Conservation (phyloP, 2,113 vertebrate species). For the Pterophyllum scalare region DNA sequence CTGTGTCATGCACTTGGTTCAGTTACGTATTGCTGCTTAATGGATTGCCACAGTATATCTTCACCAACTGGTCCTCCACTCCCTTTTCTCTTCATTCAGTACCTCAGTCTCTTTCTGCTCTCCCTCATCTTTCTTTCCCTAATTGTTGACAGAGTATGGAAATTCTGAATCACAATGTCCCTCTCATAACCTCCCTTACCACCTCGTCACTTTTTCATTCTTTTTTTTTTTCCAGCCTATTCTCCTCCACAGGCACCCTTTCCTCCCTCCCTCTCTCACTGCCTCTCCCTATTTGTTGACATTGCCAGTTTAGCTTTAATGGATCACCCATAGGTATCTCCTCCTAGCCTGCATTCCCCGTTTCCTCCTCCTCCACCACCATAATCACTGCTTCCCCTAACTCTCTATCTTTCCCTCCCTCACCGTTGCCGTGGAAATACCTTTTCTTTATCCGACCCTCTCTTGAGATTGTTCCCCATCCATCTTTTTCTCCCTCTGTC, state of each 20-base stretch:
- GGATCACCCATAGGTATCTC: constrained; percentile 67
- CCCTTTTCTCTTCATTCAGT: constrained; percentile 34
- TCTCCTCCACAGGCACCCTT: background rate
- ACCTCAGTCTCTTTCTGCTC: constrained; percentile 5
- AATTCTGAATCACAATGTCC: constrained; percentile 32
- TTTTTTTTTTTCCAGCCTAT: constrained; percentile 13
- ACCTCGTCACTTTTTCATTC: constrained; percentile 55
- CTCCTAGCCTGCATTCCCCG: constrained; percentile 22
- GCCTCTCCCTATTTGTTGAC: constrained; percentile 61
- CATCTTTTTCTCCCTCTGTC: constrained; percentile 65
- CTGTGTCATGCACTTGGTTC: too few species aligned
- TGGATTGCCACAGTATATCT: constrained; percentile 50
- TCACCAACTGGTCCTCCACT: constrained; percentile 16
- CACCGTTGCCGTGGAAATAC: constrained; percentile 59
- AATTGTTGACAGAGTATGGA: constrained; percentile 57
- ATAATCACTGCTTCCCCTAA: constrained; percentile 47
- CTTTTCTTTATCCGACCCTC: constrained; percentile 62
- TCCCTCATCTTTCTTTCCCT: constrained; percentile 30
- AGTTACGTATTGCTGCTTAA: too few species aligned
- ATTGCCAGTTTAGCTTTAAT: constrained; percentile 66
- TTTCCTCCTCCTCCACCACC: constrained; percentile 49
- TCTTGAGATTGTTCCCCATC: constrained; percentile 67
- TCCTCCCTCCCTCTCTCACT: background rate
- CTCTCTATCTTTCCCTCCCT: constrained; percentile 43
- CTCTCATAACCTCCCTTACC: constrained; percentile 6